These are phyloP conservation scores for Peromyscus attwateri DNA, from an alignment of 2,797 vertebrate genomes.

Conservation along the genomic window DNA sequence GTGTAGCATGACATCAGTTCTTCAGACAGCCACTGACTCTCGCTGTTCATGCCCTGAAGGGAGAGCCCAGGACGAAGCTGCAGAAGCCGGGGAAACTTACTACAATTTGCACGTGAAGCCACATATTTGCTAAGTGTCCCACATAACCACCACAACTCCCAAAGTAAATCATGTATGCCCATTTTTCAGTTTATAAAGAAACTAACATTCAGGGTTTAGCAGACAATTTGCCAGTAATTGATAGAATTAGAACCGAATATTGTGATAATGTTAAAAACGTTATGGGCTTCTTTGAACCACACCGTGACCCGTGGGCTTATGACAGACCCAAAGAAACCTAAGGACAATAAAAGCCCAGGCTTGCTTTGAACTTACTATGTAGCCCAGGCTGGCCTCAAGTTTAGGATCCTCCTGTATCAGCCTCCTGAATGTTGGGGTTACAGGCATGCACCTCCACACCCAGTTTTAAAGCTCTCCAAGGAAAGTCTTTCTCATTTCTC, in stretches of 20 bases:
- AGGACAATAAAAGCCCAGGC: background rate
- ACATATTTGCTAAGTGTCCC: background rate
- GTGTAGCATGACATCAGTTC: background rate
- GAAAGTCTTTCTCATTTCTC: background rate
- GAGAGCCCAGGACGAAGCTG: background rate
- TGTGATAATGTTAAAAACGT: background rate
- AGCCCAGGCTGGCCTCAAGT: too few species aligned
- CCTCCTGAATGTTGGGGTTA: background rate
- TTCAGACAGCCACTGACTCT: conserved; percentile 11
- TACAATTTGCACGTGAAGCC: background rate
- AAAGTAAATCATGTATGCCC: background rate
- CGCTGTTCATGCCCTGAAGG: background rate
- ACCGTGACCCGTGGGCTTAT: background rate
- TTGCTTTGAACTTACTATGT: too few species aligned
- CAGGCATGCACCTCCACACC: background rate
- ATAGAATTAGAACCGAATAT: background rate
- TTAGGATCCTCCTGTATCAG: background rate
- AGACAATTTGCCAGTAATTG: conserved; percentile 15
- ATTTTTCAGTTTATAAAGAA: conserved; percentile 48
- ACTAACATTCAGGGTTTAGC: background rate
- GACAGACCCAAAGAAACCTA: background rate
- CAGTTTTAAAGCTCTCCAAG: background rate
- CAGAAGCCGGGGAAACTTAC: background rate
- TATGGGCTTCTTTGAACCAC: background rate
- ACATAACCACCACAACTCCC: background rate